Base-by-base conservation (phyloP, 1,140 invertebrate species). In the Pseudomyrmex sp. region DNA sequence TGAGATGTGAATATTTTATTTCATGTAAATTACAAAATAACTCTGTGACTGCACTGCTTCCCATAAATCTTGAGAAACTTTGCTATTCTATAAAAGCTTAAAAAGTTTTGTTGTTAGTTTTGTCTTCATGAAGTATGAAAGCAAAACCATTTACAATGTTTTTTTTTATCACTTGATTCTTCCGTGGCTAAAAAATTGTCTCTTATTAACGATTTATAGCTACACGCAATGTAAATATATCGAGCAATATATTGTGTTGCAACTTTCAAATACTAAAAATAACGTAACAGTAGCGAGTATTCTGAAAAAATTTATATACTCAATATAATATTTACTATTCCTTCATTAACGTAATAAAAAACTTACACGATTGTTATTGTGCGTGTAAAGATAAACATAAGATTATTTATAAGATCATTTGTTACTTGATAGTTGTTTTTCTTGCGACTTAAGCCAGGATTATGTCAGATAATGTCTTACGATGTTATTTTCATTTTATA, bases 41-140 rank as follows among this genome's bases (percentile, higher is more conserved):
- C 48, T 35, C 35, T 9, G 20, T 9, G n/a, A 69, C 48, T 1
- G 15, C 44, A 18, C 52, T 46, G 46, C 23, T 56, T 62, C 9
- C 15, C 52, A 66, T 73, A 79, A 86, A 84, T 63, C n/a, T 20
- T 44, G 13, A 61, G 23, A 8, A 15, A 18, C 15, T 56, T 61
- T 50, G 59, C 66, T 50, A 23, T 68, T 54, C n/a, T 10, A 12
- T 62, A 23, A 72, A 73, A 62, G 48, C 44, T 87, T 79, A 58
- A 79, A 50, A 50, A 75, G 23, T 23, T 75, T 35, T 46, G 52
- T 46, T 18, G 59, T 88, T 88, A 74, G 48, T 70, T 75, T 73
- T 77, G n/a, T 58, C 13, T 3, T 76, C 59, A 61, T 76, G 82
- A 87, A 84, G n/a, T 52, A 46, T 56, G 13, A 66, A 77, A 2